phyloP scores from a whole-genome alignment of 1,140 invertebrate species.

The Archivesica marissinica region DNA sequence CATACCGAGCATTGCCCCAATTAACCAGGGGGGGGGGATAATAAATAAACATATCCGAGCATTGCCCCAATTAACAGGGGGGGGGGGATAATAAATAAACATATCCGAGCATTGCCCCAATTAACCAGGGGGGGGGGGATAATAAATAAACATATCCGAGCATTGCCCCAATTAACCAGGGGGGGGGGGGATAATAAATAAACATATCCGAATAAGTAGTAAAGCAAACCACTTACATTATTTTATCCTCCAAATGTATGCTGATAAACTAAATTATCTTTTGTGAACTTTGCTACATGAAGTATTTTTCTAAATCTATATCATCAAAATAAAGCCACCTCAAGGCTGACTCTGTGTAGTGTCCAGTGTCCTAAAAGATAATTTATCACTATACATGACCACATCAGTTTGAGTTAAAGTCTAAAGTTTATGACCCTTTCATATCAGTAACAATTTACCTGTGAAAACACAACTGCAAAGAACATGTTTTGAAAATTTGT shows the following conservation, averaged over 20 bases:
- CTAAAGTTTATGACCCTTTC: slow-evolving; percentile 28
- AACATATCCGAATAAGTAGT: no score
- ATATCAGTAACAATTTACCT: slow-evolving; percentile 19
- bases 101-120: no score
- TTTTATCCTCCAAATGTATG: neutral
- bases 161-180: no score
- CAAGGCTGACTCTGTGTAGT: neutral
- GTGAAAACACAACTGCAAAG: slow-evolving; percentile 12
- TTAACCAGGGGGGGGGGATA: no score
- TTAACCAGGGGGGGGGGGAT: no score
- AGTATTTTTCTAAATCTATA: slow-evolving; percentile 18
- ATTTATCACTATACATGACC: slow-evolving; percentile 20
- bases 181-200: no score
- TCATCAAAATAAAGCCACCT: neutral
- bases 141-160: no score
- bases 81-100: no score
- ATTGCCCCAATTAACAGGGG: no score
- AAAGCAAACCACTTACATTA: no score
- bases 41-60: no score
- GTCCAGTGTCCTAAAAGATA: slow-evolving; percentile 30
- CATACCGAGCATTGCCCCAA: no score
- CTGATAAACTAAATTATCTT: neutral
- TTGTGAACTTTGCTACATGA: neutral
- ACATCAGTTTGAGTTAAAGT: slow-evolving; percentile 19
- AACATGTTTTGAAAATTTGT: slow-evolving; percentile 17